These are phyloP conservation scores for Tromatobia lineatoria DNA, from an alignment of 2,888 invertebrate genomes.

Conservation along the genomic window DNA sequence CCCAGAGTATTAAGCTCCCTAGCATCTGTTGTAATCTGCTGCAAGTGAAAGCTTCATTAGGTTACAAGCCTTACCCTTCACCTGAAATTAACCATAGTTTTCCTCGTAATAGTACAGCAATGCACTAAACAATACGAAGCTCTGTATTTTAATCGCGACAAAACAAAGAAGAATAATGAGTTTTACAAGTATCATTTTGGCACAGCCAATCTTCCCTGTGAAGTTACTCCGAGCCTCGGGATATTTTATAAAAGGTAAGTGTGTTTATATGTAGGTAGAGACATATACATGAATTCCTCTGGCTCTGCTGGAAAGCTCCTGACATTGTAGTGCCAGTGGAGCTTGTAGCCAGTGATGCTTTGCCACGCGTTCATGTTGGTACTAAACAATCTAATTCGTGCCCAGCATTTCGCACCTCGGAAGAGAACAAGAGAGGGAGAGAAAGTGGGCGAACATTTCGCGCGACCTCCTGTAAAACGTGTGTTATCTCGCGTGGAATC, in stretches of 20 bases:
- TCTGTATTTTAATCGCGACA: constrained; percentile 17
- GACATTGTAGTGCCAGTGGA: constrained; percentile 6
- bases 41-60: constrained; percentile 36
- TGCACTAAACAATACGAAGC: background rate
- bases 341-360: constrained; percentile 23
- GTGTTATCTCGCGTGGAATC: constrained; percentile 68
- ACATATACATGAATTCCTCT: constrained; percentile 52
- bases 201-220: constrained; percentile 35
- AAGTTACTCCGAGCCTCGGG: constrained; percentile 7
- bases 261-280: background rate
- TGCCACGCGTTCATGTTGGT: constrained; percentile 57
- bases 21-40: constrained; percentile 44
- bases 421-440: constrained; percentile 12
- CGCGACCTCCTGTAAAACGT: constrained; percentile 65
- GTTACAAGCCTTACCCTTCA: background rate
- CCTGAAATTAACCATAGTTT: constrained; percentile 15
- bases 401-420: constrained; percentile 67
- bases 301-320: background rate
- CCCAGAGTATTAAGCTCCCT: constrained; percentile 29
- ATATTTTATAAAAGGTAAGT: constrained; percentile 32
- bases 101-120: background rate
- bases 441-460: background rate
- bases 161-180: constrained; percentile 6
- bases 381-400: constrained; percentile 70
- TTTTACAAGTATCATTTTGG: background rate